These are phyloP conservation scores for Charina bottae DNA, from an alignment of 2,113 vertebrate genomes.

Conservation along the genomic window DNA sequence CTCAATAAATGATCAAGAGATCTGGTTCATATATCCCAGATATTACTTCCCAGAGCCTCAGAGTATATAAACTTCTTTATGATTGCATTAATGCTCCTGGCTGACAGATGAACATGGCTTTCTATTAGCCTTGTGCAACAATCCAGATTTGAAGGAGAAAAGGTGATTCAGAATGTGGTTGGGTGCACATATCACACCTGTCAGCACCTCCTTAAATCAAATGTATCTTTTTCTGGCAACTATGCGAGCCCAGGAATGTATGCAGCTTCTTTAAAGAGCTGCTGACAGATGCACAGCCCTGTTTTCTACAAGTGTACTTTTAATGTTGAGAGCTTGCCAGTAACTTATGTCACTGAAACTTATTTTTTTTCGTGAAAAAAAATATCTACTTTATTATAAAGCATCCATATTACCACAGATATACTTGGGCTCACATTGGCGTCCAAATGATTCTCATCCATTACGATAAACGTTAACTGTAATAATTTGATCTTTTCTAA, in stretches of 20 bases:
- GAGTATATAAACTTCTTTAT: background rate
- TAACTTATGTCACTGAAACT: background rate
- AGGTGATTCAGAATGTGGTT: background rate
- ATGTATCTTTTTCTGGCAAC: conserved; percentile 2
- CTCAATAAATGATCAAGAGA: background rate
- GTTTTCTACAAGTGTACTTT: background rate
- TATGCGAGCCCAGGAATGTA: background rate
- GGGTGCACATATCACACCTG: background rate
- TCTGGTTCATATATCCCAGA: background rate
- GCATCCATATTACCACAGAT: background rate
- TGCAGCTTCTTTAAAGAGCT: background rate
- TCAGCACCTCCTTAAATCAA: background rate
- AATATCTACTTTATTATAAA: conserved; percentile 1
- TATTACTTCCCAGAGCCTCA: background rate
- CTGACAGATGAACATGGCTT: background rate
- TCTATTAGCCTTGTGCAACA: background rate
- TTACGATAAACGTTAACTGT: background rate
- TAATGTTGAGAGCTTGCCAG: background rate
- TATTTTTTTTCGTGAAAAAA: background rate
- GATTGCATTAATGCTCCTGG: background rate
- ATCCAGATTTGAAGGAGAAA: background rate
- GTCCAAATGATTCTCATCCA: background rate
- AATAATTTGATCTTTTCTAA: background rate
- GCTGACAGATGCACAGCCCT: background rate
- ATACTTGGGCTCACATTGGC: background rate